Percentiles rank a stretch among this genome's conserved stretches.
phyloP scores from a whole-genome alignment of 2,113 vertebrate genomes.

The Myocastor coypus region DNA sequence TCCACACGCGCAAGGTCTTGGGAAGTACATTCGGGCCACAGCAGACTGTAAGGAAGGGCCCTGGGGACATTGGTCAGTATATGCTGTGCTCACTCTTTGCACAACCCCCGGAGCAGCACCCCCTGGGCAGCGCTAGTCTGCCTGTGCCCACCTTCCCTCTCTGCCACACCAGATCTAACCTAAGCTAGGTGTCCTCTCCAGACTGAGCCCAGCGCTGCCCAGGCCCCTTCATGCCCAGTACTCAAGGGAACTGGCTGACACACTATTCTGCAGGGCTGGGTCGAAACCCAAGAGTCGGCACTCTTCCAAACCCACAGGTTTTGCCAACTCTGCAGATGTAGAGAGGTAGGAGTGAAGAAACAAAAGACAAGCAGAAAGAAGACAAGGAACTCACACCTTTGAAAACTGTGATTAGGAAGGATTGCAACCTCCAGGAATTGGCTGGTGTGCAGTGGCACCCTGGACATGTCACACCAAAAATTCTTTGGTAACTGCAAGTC shows the following conservation, averaged over 20 bases:
- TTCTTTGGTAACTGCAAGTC: not conserved
- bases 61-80: not conserved
- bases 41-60: not conserved
- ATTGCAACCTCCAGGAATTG: not conserved
- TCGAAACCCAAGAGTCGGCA: not conserved
- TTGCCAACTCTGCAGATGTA: not conserved
- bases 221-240: not conserved
- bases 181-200: not conserved
- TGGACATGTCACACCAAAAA: not conserved
- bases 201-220: not conserved
- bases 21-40: not conserved
- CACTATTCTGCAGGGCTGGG: not conserved
- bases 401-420: not conserved
- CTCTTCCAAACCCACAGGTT: not conserved
- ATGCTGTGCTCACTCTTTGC: not conserved
- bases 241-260: not conserved
- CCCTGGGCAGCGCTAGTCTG: not conserved
- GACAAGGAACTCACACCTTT: not conserved
- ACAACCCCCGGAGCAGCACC: too few relatives aligned
- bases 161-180: not conserved
- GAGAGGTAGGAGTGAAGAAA: not conserved
- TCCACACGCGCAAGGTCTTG: not conserved
- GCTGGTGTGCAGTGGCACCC: not conserved
- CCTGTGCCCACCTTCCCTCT: rapidly evolving
- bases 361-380: not conserved